Evolutionary conservation across 1,140 invertebrate species (phyloP), one percentile per base, ranked within the genome.

Genomic region (Nylanderia fulva): DNA sequence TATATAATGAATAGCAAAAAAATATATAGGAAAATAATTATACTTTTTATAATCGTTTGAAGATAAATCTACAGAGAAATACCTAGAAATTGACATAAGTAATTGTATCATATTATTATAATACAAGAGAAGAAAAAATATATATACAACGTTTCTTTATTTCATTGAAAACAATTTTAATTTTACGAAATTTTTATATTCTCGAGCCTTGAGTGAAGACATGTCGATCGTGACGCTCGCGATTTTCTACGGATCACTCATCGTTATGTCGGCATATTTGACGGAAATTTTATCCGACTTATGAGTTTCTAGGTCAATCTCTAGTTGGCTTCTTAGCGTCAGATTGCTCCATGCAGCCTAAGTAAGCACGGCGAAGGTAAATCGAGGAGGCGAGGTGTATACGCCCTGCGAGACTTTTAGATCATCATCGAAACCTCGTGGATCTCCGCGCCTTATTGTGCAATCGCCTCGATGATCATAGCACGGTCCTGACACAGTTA

Each of bases 401-500:
- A 88, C 84, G 76, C 60, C 75, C 48, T 85, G 45, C 45, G 88
- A 90, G 88, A 91, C 85, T 86, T n/a, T 91, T 89, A 91, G 91
- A 88, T 88, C 86, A 88, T 90, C 86, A 92, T 91, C 87, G 89
- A 91, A 92, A 92, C 86, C 85, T 88, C 85, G 87, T 90, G 90
- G 85, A 92, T 93, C 88, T 88, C 75, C 76, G 66, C 80, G 83
- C 68, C 79, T 89, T 85, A 82, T 92, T 93, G 88, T 91, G 91
- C 91, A 93, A 92, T 84, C 52, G 85, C 71, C 42, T 45, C 86
- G 85, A 63, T 89, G 86, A 92, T 92, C 90, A 86, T 77, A 76
- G 61, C n/a, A n/a, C 87, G 77, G 91, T 92, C 89, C 92, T 93
- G 91, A 92, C 90, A 92, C 91, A 92, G 91, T 92, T 93, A 92